Base-by-base conservation (phyloP, 92 coral and sea anemone species). In the Parazoanthus darwini region DNA sequence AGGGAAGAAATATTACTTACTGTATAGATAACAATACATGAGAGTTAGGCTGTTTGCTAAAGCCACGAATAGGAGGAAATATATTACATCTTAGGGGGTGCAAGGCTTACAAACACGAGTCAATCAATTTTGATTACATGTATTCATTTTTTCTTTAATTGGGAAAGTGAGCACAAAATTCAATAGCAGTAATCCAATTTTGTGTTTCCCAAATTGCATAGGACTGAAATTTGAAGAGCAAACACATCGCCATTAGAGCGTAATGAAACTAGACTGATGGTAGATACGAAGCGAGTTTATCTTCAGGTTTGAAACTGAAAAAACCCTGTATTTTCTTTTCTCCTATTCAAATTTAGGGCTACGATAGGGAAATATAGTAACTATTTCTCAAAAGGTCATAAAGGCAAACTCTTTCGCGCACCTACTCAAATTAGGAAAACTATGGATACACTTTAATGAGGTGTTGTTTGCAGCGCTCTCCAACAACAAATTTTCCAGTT, bases 131-230 rank as follows among this genome's bases (percentile, higher is more conserved):
- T 79, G n/a, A 50, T 50, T 14, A 46, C 82, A 78, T 50, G 38
- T 8, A 22, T 78, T 78, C 82, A 23, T 65, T 38, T 78, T 78
- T 78, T 43, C 81, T 22, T 43, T 78, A 54, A 79, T 79, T 79
- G 63, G 36, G 67, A 48, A 79, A 50, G 63, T 25, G 82, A 79
- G 33, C 22, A 79, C 63, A 35, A 25, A 79, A n/a, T 50, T 46
- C 63, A 79, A 79, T 50, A 8, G 67, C 36, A 11, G 42, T 79
- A 79, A 79, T 79, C n/a, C 9, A 42, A 76, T 42, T 36, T 46
- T 50, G 63, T 79, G 38, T 46, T 48, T 50, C 22, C 18, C 82
- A 48, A 79, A 79, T 25, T 23, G 65, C 35, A 43, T 16, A n/a
- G 20, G 42, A 26, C 16, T 79, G 59, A n/a, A 46, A 51, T 79